Percentiles rank a stretch among this genome's conserved stretches.
phyloP scores from a whole-genome alignment of 2,113 vertebrate genomes.

The Pangasianodon gigas region DNA sequence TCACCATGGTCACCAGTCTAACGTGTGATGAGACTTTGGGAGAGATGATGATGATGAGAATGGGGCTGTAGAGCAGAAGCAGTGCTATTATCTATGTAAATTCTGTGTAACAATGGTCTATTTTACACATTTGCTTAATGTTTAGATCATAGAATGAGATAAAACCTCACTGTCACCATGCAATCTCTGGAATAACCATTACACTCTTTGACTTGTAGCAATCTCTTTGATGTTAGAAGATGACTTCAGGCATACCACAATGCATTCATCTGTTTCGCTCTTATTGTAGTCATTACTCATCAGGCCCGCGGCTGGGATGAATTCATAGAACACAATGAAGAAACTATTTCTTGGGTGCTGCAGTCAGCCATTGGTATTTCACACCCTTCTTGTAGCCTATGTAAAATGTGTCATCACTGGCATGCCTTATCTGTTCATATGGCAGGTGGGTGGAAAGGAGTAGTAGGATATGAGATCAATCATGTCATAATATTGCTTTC shows the following conservation, averaged over 20 bases:
- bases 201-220: background rate
- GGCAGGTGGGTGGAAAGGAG: background rate
- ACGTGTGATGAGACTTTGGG: constrained; percentile 47
- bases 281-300: background rate
- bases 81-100: background rate
- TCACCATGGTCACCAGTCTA: constrained; percentile 74
- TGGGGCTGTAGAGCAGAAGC: background rate
- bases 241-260: background rate
- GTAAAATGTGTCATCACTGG: background rate
- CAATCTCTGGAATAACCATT: background rate
- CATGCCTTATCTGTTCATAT: background rate
- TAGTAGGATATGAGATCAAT: background rate
- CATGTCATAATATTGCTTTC: background rate
- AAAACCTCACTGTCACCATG: background rate
- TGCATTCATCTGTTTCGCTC: background rate
- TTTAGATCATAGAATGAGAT: background rate
- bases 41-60: background rate
- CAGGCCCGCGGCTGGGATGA: background rate
- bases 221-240: background rate
- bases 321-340: background rate
- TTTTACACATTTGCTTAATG: background rate
- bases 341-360: background rate
- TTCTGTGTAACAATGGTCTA: background rate
- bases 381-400: background rate
- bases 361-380: background rate